These are phyloP conservation scores for Riptortus pedestris DNA, from an alignment of 1,140 invertebrate species.

Conservation along the genomic window DNA sequence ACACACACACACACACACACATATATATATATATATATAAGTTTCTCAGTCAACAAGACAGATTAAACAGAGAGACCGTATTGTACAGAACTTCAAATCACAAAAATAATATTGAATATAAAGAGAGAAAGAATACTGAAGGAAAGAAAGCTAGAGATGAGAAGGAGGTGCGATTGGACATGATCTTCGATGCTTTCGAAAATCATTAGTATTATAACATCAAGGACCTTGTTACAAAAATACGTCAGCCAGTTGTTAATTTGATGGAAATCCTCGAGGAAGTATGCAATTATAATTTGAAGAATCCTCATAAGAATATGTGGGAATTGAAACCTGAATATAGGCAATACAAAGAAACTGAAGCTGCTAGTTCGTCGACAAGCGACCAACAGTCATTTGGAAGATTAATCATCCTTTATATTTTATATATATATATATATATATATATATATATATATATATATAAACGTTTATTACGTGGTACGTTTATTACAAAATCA, in stretches of 20 bases:
- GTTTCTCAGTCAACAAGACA: conserved; percentile 67
- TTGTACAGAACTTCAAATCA: conserved; percentile 82
- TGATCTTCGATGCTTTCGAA: conserved; percentile 95
- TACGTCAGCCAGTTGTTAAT: conserved; percentile 65
- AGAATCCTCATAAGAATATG: conserved; percentile 97
- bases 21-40: no score
- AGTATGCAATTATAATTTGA: conserved; percentile 94
- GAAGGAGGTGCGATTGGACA: conserved; percentile 88
- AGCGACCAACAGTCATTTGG: background rate
- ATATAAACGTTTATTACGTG: no score
- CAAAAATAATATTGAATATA: conserved; percentile 82
- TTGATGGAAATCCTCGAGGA: conserved; percentile 96
- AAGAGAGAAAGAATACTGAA: conserved; percentile 76
- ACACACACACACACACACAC: no score
- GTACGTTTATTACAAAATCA: no score
- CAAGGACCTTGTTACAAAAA: conserved; percentile 87
- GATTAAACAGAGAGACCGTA: conserved; percentile 67
- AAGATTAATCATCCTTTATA: no score
- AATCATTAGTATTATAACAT: conserved; percentile 99
- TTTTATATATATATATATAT: no score
- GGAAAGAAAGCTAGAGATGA: conserved; percentile 90
- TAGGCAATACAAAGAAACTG: conserved; percentile 69
- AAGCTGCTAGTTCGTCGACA: background rate
- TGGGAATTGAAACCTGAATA: conserved; percentile 99
- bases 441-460: no score